Base-by-base conservation (phyloP, 2,888 invertebrate genomes). In the Zhengitettix transpicula region DNA sequence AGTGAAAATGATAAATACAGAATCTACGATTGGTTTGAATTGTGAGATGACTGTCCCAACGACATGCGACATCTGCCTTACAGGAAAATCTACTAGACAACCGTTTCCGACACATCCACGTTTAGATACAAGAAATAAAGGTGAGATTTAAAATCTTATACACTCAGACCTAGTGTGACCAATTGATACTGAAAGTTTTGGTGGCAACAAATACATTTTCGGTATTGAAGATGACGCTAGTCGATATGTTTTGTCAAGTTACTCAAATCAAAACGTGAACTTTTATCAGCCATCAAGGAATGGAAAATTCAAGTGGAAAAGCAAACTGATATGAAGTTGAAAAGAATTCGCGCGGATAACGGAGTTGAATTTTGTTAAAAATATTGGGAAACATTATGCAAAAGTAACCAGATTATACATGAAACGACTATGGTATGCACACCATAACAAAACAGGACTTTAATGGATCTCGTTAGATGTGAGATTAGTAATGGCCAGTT, bases 281-380 rank as follows among this genome's bases (percentile, higher is more conserved):
- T 52, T 10, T 1, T 52, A 15, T 10, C 14, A 52, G 15, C 10
- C 10, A 14, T 52, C 15, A 52, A 52, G 15, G 16, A 10, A 12
- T 15, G 52, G 14, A 52, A 52, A 15, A 1, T 52, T n/a, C 52
- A 52, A 15, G 14, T 15, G 10, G 59, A 59, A 16, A 59, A 59
- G 28, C 53, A 54, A 40, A 58, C 58, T 15, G 41, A 42, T 15
- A 17, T 40, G 40, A 40, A 16, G n/a, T 40, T 53, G 15, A 58
- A 41, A 56, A 44, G 58, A 14, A 16, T 58, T 41, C 53, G 54
- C 12, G 54, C 56, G 1, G 56, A 59, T 41, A 59, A 59, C 28
- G 56, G 56, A 9, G 15, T 56, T 42, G 59, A 56, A 51, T 60
- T 60, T 52, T 60, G 60, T 53, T 52, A 51, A 42, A 52, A 57